Percentiles rank a stretch among this genome's conserved stretches.
phyloP scores from a whole-genome alignment of 2,797 vertebrate genomes.

The Sphaeramia orbicularis region DNA sequence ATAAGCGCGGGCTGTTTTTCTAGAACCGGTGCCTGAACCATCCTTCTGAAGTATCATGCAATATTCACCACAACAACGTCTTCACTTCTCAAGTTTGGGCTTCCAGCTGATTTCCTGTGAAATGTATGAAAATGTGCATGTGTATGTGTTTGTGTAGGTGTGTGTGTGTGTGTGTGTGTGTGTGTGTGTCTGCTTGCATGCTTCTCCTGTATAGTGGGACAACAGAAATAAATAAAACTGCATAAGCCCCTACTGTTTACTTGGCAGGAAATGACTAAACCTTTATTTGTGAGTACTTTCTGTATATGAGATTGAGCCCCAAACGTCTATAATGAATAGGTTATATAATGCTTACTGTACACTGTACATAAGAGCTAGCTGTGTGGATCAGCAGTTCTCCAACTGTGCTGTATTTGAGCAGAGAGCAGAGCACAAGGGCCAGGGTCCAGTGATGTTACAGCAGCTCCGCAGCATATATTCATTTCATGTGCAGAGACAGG shows the following conservation, averaged over 20 bases:
- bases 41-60: conserved; percentile 66
- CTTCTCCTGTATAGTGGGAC: conserved; percentile 17
- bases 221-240: conserved; percentile 36
- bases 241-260: conserved; percentile 34
- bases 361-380: not conserved
- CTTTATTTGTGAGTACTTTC: not conserved
- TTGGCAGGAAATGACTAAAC: conserved; percentile 5
- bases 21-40: conserved; percentile 44
- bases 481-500: conserved; percentile 18
- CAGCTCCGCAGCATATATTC: conserved; percentile 32
- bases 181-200: not conserved
- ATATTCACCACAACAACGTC: conserved; percentile 71
- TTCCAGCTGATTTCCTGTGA: conserved; percentile 52
- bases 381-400: conserved; percentile 1
- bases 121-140: conserved; percentile 22
- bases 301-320: not conserved
- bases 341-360: conserved; percentile 17
- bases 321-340: conserved; percentile 15
- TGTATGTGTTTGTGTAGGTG: not conserved
- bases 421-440: not conserved
- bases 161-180: not conserved
- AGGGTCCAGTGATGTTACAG: conserved; percentile 1
- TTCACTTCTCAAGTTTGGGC: conserved; percentile 63
- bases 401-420: not conserved
- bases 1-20: conserved; percentile 50